Conservation (phyloP, 64 coral and sea anemone genomes). For the Astreopora myriophthalma region DNA sequence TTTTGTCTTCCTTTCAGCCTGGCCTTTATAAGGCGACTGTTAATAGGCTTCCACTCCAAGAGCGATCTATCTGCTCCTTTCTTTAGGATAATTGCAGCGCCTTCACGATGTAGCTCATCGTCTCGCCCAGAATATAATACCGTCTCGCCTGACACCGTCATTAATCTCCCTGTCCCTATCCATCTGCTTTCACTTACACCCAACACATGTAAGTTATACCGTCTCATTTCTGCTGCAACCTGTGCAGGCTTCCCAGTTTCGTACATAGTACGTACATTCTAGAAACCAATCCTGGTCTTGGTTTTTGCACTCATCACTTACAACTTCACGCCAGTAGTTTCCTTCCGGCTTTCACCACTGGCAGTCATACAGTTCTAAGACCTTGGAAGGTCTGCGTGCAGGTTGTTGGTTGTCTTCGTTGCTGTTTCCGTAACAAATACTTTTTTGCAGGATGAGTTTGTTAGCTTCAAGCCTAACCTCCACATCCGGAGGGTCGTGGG, state of each 20-base stretch:
- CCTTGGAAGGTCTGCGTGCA: no score
- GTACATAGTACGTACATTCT: conserved; percentile 52
- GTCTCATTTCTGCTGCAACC: conserved; percentile 12
- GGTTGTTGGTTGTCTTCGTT: background rate
- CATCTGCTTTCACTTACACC: conserved; percentile 56
- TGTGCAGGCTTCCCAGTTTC: conserved; percentile 18
- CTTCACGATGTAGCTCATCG: background rate
- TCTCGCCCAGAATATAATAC: conserved; percentile 38
- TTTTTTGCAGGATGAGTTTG: background rate
- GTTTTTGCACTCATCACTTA: conserved; percentile 21
- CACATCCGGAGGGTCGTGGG: background rate
- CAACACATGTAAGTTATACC: background rate
- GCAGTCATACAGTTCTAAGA: background rate
- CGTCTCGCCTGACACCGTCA: background rate
- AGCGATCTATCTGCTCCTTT: conserved; percentile 10
- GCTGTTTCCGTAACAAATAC: conserved; percentile 4
- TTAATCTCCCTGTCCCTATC: conserved; percentile 22
- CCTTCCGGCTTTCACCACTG: conserved; percentile 13
- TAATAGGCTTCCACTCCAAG: conserved; percentile 47
- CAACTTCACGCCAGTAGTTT: background rate
- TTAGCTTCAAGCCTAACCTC: background rate
- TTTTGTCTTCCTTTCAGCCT: background rate
- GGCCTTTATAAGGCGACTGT: background rate
- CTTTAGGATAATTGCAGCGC: conserved; percentile 14
- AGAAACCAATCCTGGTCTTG: background rate